phyloP scores from a whole-genome alignment of 2,113 vertebrate genomes.

The Proteles cristata region DNA sequence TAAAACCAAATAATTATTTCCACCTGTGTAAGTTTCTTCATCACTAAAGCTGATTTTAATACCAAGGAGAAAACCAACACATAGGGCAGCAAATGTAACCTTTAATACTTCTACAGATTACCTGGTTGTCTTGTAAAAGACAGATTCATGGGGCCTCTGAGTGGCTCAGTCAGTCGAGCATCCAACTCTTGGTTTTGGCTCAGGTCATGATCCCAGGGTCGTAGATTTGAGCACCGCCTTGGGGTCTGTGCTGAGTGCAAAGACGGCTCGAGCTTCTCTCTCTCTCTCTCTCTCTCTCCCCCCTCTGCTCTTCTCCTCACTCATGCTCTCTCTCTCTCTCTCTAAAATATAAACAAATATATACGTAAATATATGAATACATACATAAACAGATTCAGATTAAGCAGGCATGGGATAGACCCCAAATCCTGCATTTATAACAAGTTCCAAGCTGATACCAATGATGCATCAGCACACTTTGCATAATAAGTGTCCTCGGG shows the following conservation, averaged over 20 bases:
- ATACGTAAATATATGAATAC: no score
- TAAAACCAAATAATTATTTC: conserved; percentile 2
- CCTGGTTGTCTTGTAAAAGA: not conserved
- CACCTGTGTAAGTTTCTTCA: not conserved
- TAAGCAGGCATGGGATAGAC: not conserved
- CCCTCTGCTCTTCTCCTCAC: no score
- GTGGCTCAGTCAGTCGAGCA: no score
- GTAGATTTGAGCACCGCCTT: no score
- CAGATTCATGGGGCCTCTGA: not conserved
- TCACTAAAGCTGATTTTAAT: not conserved
- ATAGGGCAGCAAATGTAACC: not conserved
- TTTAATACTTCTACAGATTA: not conserved
- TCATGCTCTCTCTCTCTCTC: no score
- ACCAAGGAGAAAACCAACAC: not conserved
- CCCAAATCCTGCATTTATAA: not conserved
- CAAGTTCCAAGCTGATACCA: not conserved
- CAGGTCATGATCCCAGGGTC: no score
- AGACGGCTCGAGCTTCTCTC: no score
- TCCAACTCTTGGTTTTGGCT: no score
- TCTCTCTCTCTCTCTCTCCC: no score
- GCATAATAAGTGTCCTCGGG: not conserved
- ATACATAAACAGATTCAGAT: not conserved
- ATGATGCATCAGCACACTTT: no score
- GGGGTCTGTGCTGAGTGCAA: no score
- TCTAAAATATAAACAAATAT: no score